Conservation (phyloP, 1,140 invertebrate genomes). For the Oscheius sp. region DNA sequence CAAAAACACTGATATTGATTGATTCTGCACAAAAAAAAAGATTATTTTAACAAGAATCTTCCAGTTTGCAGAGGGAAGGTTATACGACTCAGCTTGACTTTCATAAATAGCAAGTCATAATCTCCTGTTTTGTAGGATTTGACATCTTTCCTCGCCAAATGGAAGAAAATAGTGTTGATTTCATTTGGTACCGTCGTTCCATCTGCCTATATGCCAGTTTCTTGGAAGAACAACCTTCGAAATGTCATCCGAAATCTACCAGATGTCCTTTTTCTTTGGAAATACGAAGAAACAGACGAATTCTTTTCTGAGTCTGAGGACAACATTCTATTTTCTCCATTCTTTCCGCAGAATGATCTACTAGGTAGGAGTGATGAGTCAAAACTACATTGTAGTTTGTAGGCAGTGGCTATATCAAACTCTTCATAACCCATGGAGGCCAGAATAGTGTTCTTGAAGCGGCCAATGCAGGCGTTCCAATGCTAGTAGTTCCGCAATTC, state of each 20-base stretch:
- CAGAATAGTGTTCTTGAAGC: not conserved
- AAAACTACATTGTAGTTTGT: not conserved
- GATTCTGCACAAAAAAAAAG: too few species aligned
- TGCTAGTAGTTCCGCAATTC: not conserved
- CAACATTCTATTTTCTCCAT: not conserved
- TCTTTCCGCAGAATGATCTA: conserved; percentile 6
- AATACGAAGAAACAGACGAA: not conserved
- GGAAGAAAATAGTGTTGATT: not conserved
- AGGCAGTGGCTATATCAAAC: not conserved
- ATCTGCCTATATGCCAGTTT: not conserved
- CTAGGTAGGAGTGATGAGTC: not conserved
- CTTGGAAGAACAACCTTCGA: not conserved
- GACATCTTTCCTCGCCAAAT: not conserved
- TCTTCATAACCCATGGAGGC: conserved; percentile 3
- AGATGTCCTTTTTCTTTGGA: conserved; percentile 2
- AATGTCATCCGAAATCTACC: not conserved
- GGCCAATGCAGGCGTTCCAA: not conserved
- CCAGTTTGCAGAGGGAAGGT: too few species aligned
- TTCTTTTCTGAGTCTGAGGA: not conserved
- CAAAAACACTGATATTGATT: too few species aligned
- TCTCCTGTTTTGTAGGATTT: too few species aligned
- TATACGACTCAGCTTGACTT: too few species aligned
- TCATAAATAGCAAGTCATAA: too few species aligned
- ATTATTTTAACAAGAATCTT: too few species aligned
- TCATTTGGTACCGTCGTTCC: conserved; percentile 1